phyloP scores from a whole-genome alignment of 2,888 invertebrate genomes.

The Lycaena phlaeas region DNA sequence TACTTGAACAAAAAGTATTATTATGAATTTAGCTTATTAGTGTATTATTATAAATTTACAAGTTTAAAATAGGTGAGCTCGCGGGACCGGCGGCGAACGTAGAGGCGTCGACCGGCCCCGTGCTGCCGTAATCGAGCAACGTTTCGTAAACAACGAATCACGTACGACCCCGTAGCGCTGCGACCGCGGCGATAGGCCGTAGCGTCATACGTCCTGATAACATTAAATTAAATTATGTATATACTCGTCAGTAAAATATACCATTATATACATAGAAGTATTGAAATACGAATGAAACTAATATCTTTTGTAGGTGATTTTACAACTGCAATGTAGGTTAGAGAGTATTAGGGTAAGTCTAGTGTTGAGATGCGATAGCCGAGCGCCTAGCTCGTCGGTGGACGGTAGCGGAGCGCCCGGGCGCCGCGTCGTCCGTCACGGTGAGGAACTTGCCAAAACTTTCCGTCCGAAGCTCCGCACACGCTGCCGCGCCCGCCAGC shows the following conservation, averaged over 20 bases:
- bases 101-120: constrained; percentile 30
- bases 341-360: constrained; percentile 58
- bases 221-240: constrained; percentile 51
- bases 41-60: constrained; percentile 56
- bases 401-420: constrained; percentile 38
- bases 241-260: constrained; percentile 67
- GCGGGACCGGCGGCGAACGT: constrained; percentile 19
- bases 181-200: constrained; percentile 48
- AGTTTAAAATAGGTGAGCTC: constrained; percentile 42
- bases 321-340: constrained; percentile 73
- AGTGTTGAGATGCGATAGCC: constrained; percentile 58
- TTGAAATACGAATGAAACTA: constrained; percentile 70
- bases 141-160: constrained; percentile 74
- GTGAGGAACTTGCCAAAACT: constrained; percentile 62
- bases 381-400: constrained; percentile 45
- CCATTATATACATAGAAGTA: constrained; percentile 69
- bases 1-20: constrained; percentile 64
- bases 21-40: constrained; percentile 69
- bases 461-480: constrained; percentile 67
- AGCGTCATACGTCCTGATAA: constrained; percentile 62
- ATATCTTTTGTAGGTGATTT: constrained; percentile 75
- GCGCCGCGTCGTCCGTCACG: constrained; percentile 39
- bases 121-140: constrained; percentile 59
- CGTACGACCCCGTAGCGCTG: constrained; percentile 65
- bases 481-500: constrained; percentile 35